Conservation (phyloP, 2,797 vertebrate species). For the Avahi laniger region DNA sequence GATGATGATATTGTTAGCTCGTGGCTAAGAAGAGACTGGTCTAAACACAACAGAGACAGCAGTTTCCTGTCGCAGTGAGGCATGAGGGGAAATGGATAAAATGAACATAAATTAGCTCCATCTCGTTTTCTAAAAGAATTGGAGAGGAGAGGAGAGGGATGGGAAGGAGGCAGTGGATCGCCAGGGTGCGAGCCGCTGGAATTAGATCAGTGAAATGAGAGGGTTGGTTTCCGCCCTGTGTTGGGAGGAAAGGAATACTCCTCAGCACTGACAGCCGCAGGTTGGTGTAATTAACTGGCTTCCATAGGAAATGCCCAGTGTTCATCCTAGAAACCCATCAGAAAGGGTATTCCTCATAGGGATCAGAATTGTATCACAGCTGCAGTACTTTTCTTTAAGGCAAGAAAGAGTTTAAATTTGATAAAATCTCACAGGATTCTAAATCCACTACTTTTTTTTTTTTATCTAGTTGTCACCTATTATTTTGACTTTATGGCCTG, state of each 20-base stretch:
- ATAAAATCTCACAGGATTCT: not conserved
- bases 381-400: conserved; percentile 42
- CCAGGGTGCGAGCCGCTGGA: conserved; percentile 38
- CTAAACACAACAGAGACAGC: not conserved
- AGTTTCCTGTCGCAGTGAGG: conserved; percentile 38
- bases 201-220: conserved; percentile 66
- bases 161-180: conserved; percentile 55
- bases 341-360: not conserved
- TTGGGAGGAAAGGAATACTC: not conserved
- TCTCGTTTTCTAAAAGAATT: conserved; percentile 53
- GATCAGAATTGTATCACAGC: not conserved
- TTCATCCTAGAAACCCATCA: conserved; percentile 30
- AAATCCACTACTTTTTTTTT: not conserved
- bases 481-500: not conserved
- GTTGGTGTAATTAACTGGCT: conserved; percentile 65
- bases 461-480: not conserved
- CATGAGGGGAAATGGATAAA: not conserved
- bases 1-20: not conserved
- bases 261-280: not conserved
- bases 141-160: conserved; percentile 56
- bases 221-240: conserved; percentile 54
- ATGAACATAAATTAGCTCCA: conserved; percentile 43
- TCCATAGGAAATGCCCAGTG: conserved; percentile 54
- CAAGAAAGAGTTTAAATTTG: conserved; percentile 24
- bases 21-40: not conserved